Evolutionary conservation across 92 coral and sea anemone genomes (phyloP).

Genomic region (Montipora capitata): DNA sequence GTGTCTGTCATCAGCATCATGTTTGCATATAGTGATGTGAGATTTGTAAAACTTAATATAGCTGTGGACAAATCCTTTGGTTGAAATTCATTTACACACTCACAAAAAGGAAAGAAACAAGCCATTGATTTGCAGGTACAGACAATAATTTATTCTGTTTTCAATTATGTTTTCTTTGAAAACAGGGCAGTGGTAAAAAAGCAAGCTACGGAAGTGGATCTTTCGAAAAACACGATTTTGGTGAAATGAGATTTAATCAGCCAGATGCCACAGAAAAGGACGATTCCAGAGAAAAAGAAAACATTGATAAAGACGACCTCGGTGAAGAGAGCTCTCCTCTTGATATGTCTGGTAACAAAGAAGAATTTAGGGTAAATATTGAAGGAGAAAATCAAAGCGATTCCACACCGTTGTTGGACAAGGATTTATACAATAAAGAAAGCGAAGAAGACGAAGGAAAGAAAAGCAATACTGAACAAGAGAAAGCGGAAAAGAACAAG

Average conservation of each 20-base stretch:
- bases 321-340: constrained; percentile 32
- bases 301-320: constrained; percentile 67
- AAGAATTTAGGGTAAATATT: constrained; percentile 33
- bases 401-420: constrained; percentile 56
- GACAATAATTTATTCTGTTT: too few species aligned
- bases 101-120: too few species aligned
- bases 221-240: constrained; percentile 64
- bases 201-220: constrained; percentile 85
- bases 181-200: constrained; percentile 61
- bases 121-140: too few species aligned
- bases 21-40: too few species aligned
- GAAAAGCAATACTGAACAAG: constrained; percentile 8
- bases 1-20: too few species aligned
- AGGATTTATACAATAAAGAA: constrained; percentile 28
- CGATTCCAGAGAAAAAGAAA: constrained; percentile 83
- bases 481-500: constrained; percentile 18
- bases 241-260: constrained; percentile 8
- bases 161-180: neutral
- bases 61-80: too few species aligned
- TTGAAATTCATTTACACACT: too few species aligned
- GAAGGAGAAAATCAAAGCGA: constrained; percentile 66
- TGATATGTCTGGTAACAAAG: constrained; percentile 38
- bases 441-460: constrained; percentile 11
- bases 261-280: constrained; percentile 85
- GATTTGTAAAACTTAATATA: too few species aligned